Evolutionary conservation across 1,140 invertebrate species (phyloP).

Genomic region (Drosophila simulans): DNA sequence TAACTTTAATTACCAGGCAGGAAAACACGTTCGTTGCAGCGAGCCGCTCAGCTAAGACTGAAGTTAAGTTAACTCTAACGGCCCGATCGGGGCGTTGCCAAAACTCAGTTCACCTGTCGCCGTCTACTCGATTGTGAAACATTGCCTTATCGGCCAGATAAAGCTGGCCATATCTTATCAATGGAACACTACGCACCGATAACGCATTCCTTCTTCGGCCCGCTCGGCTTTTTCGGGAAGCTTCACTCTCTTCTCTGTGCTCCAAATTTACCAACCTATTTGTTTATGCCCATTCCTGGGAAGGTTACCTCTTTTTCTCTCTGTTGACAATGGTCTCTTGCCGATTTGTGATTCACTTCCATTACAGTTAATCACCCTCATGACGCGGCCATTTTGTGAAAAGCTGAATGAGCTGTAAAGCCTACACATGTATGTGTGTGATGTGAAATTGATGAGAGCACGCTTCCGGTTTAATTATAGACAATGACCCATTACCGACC

Average conservation of each 20-base stretch:
- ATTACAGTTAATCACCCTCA: slow-evolving; percentile 71
- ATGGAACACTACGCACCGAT: slow-evolving; percentile 52
- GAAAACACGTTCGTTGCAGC: slow-evolving; percentile 78
- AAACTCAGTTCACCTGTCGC: slow-evolving; percentile 67
- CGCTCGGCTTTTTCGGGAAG: slow-evolving; percentile 14
- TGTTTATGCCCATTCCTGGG: slow-evolving; percentile 47
- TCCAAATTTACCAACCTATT: slow-evolving; percentile 54
- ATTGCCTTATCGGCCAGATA: slow-evolving; percentile 55
- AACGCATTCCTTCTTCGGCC: slow-evolving; percentile 52
- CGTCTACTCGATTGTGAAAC: slow-evolving; percentile 72
- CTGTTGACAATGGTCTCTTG: slow-evolving; percentile 55
- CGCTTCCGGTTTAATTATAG: slow-evolving; percentile 66
- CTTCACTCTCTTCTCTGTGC: slow-evolving; percentile 11
- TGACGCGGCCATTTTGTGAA: slow-evolving; percentile 56
- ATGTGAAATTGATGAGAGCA: not conserved
- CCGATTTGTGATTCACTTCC: slow-evolving; percentile 70
- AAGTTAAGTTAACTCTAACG: slow-evolving; percentile 36
- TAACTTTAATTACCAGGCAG: slow-evolving; percentile 60
- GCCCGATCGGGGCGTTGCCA: slow-evolving; percentile 70
- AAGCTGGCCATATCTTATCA: slow-evolving; percentile 62
- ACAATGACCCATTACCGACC: slow-evolving; percentile 67
- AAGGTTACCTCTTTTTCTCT: slow-evolving; percentile 5
- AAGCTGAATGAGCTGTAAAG: slow-evolving; percentile 27
- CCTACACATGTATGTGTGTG: not conserved
- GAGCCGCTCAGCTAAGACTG: slow-evolving; percentile 75